These are phyloP conservation scores for Deilephila elpenor DNA, from an alignment of 2,888 invertebrate genomes.

Conservation along the genomic window DNA sequence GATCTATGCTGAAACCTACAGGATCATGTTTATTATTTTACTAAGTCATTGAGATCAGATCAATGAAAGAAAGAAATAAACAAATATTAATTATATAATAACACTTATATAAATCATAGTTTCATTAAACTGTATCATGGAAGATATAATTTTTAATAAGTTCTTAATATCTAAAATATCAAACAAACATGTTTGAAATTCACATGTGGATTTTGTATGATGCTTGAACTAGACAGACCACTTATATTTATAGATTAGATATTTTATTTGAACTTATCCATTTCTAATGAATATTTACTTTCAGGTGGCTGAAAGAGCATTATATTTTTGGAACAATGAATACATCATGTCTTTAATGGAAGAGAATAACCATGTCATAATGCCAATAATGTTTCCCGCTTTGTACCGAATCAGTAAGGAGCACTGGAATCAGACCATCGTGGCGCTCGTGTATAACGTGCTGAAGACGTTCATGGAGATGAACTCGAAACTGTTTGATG, in stretches of 20 bases:
- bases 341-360: slow-evolving; percentile 99
- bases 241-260: background rate
- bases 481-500: slow-evolving; percentile 99
- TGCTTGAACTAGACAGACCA: too few relatives aligned
- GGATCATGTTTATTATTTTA: too few relatives aligned
- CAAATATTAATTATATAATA: too few relatives aligned
- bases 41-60: too few relatives aligned
- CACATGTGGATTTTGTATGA: too few relatives aligned
- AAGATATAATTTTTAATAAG: too few relatives aligned
- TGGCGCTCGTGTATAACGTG: slow-evolving; percentile 99
- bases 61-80: too few relatives aligned
- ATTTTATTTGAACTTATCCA: background rate
- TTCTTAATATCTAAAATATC: too few relatives aligned
- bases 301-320: slow-evolving; percentile 98
- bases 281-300: slow-evolving; percentile 39
- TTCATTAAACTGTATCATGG: too few relatives aligned
- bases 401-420: slow-evolving; percentile 99
- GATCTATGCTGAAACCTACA: too few relatives aligned
- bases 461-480: slow-evolving; percentile 99
- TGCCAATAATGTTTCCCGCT: slow-evolving; percentile 99
- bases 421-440: slow-evolving; percentile 99
- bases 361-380: slow-evolving; percentile 98
- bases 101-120: too few relatives aligned
- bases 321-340: slow-evolving; percentile 99
- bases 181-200: too few relatives aligned